Conservation (phyloP, 2,888 invertebrate species). For the Orthosia gracilis region DNA sequence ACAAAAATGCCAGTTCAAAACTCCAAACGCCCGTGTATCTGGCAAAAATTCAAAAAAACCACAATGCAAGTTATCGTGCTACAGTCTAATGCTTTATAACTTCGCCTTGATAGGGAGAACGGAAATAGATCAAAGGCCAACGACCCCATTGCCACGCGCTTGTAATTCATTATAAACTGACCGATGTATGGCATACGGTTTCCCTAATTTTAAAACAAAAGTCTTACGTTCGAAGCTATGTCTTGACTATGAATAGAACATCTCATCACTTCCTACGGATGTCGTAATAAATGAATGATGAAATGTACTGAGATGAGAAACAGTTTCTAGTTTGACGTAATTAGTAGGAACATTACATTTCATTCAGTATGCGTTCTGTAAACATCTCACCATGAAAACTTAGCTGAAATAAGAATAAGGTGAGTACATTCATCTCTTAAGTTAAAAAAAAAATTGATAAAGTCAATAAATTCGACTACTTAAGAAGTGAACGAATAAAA, state of each 20-base stretch:
- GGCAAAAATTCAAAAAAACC: constrained; percentile 40
- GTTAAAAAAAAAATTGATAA: too few relatives aligned
- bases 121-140: constrained; percentile 79
- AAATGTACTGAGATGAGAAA: constrained; percentile 25
- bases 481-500: too few relatives aligned
- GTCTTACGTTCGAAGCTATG: constrained; percentile 9
- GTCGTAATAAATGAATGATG: constrained; percentile 41
- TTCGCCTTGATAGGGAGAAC: constrained; percentile 60
- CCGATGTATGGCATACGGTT: constrained; percentile 47
- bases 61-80: constrained; percentile 53
- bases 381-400: not conserved
- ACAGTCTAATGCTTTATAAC: constrained; percentile 53
- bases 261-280: constrained; percentile 50
- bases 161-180: constrained; percentile 76
- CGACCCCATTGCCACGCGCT: constrained; percentile 75
- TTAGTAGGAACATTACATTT: not conserved
- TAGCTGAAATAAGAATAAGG: not conserved
- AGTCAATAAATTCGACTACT: too few relatives aligned
- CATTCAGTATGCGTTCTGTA: not conserved
- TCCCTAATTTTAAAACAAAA: constrained; percentile 53
- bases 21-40: not conserved
- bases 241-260: constrained; percentile 52
- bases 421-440: not conserved
- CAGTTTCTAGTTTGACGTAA: constrained; percentile 12
- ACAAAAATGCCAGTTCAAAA: constrained; percentile 17